Base-by-base conservation (phyloP, 2,888 invertebrate species). In the Prionchulus punctatus region DNA sequence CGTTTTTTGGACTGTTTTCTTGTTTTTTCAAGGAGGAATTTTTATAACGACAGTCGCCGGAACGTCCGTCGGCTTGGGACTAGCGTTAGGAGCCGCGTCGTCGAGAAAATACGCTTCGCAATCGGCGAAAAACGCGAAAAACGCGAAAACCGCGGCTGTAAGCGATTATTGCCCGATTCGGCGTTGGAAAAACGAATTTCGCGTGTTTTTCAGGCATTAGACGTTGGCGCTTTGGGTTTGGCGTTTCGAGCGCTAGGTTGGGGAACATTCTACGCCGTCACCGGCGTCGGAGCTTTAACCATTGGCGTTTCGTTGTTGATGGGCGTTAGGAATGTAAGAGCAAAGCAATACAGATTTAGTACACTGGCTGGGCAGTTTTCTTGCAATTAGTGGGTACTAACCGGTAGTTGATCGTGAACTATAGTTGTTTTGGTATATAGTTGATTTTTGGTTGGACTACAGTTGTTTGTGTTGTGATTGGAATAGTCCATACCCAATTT, bases 201-300 rank as follows among this genome's bases (percentile, higher is more conserved):
- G n/a, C 7, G 26, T 28, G 12, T 7, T 49, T 26, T 49, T 49
- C 21, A 49, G 50, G 28, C 28, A 12, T 28, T 49, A 12, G 50
- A 49, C 15, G 26, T 49, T 7, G 12, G 15, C 12, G 57, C 58
- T 2, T 25, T 58, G 26, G 58, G 51, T 18, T 57, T 23, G 21
- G 58, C 18, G 4, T 49, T 7, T 28, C 26, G 30, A 28, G 58
- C 58, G 4, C 25, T 58, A 30, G 58, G 36, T 2, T 57, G 31
- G 31, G 58, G 58, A 2, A 58, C 56, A 2, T 7, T 57, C n/a
- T 57, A n/a, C 18, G 58, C 58, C 23, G 56, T 58, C 18, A 43
- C 43, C 52, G 58, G 58, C 21, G 58, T 58, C 2, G 57, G 57
- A 2, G 15, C 52, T 4, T 31, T 58, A 21, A 57, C 51, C 18